phyloP scores from a whole-genome alignment of 2,888 invertebrate genomes.

The Drosophila stalkeri region DNA sequence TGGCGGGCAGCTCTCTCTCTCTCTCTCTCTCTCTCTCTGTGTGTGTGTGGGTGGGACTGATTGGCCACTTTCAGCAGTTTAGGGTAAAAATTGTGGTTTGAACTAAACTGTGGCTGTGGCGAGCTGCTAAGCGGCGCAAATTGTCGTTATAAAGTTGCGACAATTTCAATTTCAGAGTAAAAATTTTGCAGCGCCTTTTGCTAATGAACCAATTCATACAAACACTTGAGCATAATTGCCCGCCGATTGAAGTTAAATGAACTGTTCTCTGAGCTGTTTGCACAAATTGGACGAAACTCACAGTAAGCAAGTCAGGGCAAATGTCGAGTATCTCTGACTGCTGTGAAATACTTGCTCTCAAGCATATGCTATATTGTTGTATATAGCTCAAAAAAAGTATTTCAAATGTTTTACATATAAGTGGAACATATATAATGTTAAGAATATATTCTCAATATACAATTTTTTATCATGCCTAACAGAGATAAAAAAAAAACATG shows the following conservation, averaged over 20 bases:
- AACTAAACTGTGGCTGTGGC: not conserved
- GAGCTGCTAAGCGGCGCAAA: slow-evolving; percentile 9
- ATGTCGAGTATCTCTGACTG: not conserved
- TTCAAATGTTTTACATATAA: too few relatives aligned
- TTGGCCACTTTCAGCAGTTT: slow-evolving; percentile 6
- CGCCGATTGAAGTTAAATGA: slow-evolving; percentile 79
- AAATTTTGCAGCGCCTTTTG: slow-evolving; percentile 19
- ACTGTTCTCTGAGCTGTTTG: slow-evolving; percentile 60
- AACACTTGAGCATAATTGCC: slow-evolving; percentile 68
- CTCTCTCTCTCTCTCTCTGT: slow-evolving; percentile 8
- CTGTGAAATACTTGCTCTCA: not conserved
- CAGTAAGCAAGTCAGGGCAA: not conserved
- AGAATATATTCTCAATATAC: too few relatives aligned
- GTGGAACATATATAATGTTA: too few relatives aligned
- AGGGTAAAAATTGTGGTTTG: not conserved
- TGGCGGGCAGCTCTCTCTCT: not conserved
- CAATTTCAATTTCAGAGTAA: slow-evolving; percentile 51
- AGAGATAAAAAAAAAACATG: too few relatives aligned
- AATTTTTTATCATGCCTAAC: too few relatives aligned
- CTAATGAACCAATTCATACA: slow-evolving; percentile 71
- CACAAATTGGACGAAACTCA: slow-evolving; percentile 47
- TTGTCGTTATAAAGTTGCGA: slow-evolving; percentile 42
- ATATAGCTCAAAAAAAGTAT: not conserved
- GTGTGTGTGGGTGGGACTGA: slow-evolving; percentile 3
- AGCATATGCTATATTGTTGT: not conserved